These are phyloP conservation scores for Hemibagrus wyckioides DNA, from an alignment of 2,113 vertebrate species.

Conservation along the genomic window DNA sequence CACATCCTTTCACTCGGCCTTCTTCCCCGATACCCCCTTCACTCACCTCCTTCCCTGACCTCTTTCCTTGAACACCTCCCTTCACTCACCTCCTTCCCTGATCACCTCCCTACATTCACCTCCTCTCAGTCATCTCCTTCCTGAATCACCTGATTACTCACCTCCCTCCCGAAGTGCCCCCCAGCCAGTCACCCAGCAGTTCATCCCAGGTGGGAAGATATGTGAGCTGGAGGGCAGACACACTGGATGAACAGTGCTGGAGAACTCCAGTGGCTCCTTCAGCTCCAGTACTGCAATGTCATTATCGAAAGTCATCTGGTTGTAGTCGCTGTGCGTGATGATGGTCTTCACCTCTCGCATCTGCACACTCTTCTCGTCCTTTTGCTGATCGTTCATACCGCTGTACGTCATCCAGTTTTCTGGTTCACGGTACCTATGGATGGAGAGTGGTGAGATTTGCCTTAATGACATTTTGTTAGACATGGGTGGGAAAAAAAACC, in stretches of 20 bases:
- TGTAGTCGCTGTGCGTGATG: slow-evolving; percentile 70
- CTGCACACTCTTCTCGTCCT: slow-evolving; percentile 28
- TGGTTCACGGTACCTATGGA: slow-evolving; percentile 66
- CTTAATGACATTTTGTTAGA: neutral
- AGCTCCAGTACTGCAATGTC: slow-evolving; percentile 79
- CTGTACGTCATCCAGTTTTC: slow-evolving; percentile 81
- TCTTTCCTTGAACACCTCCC: neutral
- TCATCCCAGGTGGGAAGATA: slow-evolving; percentile 72
- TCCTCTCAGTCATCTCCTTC: too few species aligned
- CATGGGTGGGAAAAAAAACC: neutral
- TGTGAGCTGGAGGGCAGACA: slow-evolving; percentile 75
- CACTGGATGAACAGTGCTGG: slow-evolving; percentile 73
- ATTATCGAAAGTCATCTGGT: slow-evolving; percentile 70
- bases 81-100: neutral
- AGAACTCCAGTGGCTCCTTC: slow-evolving; percentile 67
- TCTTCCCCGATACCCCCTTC: too few species aligned
- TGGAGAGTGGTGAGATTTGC: neutral
- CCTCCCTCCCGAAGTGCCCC: slow-evolving; percentile 73
- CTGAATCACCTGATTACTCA: slow-evolving; percentile 44
- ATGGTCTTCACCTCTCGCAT: slow-evolving; percentile 63
- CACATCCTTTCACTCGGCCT: neutral
- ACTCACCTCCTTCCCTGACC: neutral
- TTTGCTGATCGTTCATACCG: slow-evolving; percentile 82
- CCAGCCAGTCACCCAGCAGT: slow-evolving; percentile 79
- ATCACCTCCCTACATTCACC: neutral